phyloP scores from a whole-genome alignment of 2,888 invertebrate genomes.

The Fabriciana adippe region DNA sequence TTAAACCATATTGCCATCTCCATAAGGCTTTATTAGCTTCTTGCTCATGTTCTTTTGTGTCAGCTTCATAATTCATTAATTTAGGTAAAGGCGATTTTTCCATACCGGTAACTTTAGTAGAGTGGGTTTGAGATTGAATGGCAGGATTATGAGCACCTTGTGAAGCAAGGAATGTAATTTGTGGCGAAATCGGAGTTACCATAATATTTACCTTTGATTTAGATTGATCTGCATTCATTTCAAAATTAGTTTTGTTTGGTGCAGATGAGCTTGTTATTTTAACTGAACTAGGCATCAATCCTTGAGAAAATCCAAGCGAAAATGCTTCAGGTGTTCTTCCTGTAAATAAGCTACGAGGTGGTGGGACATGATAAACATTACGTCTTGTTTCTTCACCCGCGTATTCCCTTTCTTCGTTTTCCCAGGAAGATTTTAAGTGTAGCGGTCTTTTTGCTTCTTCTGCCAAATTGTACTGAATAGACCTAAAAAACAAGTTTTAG shows the following conservation, averaged over 20 bases:
- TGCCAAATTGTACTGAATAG: constrained; percentile 75
- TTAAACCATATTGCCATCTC: constrained; percentile 76
- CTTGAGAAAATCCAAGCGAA: constrained; percentile 65
- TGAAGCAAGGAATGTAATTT: constrained; percentile 76
- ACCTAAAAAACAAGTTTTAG: constrained; percentile 48
- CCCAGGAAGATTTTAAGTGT: constrained; percentile 63
- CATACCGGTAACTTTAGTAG: constrained; percentile 59
- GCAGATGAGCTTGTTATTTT: constrained; percentile 60
- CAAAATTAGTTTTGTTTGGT: constrained; percentile 58
- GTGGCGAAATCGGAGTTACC: constrained; percentile 65
- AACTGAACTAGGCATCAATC: constrained; percentile 55
- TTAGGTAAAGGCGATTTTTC: constrained; percentile 70
- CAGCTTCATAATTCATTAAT: constrained; percentile 71
- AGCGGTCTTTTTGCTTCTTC: constrained; percentile 74
- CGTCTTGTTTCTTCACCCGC: constrained; percentile 52
- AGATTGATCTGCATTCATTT: constrained; percentile 58
- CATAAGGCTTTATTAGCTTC: constrained; percentile 70
- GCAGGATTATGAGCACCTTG: constrained; percentile 73
- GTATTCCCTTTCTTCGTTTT: constrained; percentile 59
- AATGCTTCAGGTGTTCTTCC: constrained; percentile 77
- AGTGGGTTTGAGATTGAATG: constrained; percentile 52
- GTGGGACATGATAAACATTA: constrained; percentile 51
- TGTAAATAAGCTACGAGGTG: constrained; percentile 65
- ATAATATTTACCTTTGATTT: constrained; percentile 54
- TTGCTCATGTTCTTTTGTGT: constrained; percentile 60